Conservation (phyloP, 2,797 vertebrate genomes). For the Micromesistius poutassou region DNA sequence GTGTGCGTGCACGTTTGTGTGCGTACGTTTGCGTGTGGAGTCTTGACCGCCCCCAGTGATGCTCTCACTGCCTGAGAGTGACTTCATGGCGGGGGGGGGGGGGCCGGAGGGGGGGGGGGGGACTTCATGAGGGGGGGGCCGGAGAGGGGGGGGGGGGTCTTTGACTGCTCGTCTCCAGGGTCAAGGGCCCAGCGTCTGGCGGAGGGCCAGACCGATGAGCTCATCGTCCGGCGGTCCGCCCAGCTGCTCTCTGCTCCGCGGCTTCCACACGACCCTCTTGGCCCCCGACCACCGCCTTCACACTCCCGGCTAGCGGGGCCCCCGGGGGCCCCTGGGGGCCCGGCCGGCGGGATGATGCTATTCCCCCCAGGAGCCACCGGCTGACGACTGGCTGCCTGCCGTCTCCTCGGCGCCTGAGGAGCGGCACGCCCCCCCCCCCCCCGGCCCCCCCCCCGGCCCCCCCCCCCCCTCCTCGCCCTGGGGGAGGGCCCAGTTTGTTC, state of each 20-base stretch:
- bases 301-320: too few relatives aligned
- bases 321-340: background rate
- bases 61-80: conserved; percentile 33
- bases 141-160: background rate
- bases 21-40: too few relatives aligned
- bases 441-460: conserved; percentile 26
- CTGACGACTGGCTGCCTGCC: conserved; percentile 65
- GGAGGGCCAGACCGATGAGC: conserved; percentile 61
- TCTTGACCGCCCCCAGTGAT: background rate
- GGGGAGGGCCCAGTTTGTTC: conserved; percentile 65
- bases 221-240: conserved; percentile 56
- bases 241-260: conserved; percentile 50
- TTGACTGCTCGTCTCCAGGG: conserved; percentile 13
- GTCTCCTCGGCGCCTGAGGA: conserved; percentile 66
- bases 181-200: conserved; percentile 59
- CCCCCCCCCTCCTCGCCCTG: conserved; percentile 45
- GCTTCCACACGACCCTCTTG: conserved; percentile 44
- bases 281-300: conserved; percentile 23
- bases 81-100: conserved; percentile 49
- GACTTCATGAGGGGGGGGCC: too few relatives aligned
- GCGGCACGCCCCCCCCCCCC: conserved; percentile 51
- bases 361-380: conserved; percentile 40
- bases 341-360: conserved; percentile 36
- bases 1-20: too few relatives aligned
- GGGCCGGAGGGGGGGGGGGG: conserved; percentile 4